Evolutionary conservation across 2,888 invertebrate species (phyloP), one percentile per base, ranked within the genome.

Genomic region (Corbicula japonica): DNA sequence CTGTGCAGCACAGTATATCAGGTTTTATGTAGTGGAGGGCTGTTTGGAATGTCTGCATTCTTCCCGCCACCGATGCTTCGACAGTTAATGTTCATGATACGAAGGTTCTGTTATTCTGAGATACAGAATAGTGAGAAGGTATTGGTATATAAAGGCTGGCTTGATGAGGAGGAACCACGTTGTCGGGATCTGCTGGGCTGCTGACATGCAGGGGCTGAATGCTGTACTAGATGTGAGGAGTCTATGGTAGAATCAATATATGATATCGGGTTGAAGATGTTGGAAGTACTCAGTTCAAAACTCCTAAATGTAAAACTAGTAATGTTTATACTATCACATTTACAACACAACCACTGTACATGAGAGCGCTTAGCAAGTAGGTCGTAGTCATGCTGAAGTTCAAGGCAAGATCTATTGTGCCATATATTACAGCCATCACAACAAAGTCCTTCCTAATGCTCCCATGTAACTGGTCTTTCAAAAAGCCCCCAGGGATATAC

Each of bases 11-110:
- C 10, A 84, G 66, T 15, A 81, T 76, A 32, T 82, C 79, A 32
- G 81, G 81, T 62, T 84, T 76, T 18, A 76, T 63, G 50, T 80
- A 80, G 38, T 78, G 23, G 2, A 69, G 21, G 2, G 72, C 68
- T 61, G 71, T 34, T 28, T 32, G 44, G 12, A 74, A 26, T 50
- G n/a, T 83, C 68, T n/a, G 68, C 21, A 21, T 21, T 32, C 18
- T 63, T 65, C 34, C 75, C 68, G 6, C 69, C 66, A 21, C 12
- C 35, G 2, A 78, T 41, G 38, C 70, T 83, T 32, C 60, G 18
- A 50, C 79, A 83, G 63, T 83, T 75, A 23, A 72, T 26, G 10
- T 48, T 75, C 46, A 77, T 38, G 23, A 78, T 74, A 2, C 76
- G 52, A 18, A 79, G 60, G 56, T 78, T 81, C 38, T 15, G 54